phyloP scores from a whole-genome alignment of 2,113 vertebrate species.

The Anseranas semipalmata region DNA sequence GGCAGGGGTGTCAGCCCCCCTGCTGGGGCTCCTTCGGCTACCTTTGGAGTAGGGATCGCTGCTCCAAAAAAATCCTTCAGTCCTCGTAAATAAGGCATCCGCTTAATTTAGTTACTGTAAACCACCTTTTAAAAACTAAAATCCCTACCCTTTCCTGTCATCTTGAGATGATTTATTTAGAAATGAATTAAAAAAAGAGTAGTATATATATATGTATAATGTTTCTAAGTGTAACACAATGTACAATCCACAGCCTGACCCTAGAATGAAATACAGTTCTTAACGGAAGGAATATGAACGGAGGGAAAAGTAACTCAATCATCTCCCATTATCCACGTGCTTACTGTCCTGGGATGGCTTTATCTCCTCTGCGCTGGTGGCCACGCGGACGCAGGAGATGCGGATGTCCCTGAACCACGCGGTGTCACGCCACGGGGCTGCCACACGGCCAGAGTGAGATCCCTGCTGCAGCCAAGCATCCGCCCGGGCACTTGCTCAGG shows the following conservation, averaged over 20 bases:
- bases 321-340: not conserved
- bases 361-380: not conserved
- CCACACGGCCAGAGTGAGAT: not conserved
- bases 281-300: not conserved
- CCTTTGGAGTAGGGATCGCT: not conserved
- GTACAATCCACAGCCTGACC: not conserved
- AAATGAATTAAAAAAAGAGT: constrained; percentile 38
- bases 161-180: not conserved
- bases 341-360: not conserved
- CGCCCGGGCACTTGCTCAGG: accelerated
- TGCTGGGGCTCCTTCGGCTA: not conserved
- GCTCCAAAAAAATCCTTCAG: not conserved
- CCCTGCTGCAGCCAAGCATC: not conserved
- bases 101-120: constrained; percentile 23
- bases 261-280: not conserved
- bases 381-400: not conserved
- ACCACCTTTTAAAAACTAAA: not conserved
- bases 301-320: not conserved
- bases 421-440: not conserved
- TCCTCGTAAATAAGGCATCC: constrained; percentile 59
- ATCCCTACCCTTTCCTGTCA: not conserved
- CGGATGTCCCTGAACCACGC: too few species aligned
- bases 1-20: too few species aligned
- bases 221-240: not conserved
- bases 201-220: not conserved